These are phyloP conservation scores for Cantharis rufa DNA, from an alignment of 2,888 invertebrate species.

Conservation along the genomic window DNA sequence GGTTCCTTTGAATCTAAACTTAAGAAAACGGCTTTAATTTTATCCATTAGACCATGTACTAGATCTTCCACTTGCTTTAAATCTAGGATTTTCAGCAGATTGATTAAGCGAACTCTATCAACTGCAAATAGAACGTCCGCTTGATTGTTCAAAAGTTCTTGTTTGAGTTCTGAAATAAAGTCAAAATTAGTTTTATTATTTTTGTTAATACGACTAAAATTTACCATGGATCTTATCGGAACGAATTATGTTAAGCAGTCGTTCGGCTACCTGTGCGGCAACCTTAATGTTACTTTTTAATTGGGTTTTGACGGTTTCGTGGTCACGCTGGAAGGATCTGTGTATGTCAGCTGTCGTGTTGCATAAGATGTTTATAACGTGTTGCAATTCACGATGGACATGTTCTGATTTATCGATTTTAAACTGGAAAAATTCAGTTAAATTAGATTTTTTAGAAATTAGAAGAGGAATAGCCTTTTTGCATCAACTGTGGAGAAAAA, in stretches of 20 bases:
- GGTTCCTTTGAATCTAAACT: background rate
- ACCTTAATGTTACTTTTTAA: background rate
- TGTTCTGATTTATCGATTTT: background rate
- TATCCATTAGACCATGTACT: background rate
- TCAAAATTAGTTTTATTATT: background rate
- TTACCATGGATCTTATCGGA: background rate
- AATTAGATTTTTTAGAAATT: background rate
- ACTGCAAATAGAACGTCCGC: background rate
- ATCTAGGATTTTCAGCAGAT: background rate
- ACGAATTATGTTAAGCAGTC: background rate
- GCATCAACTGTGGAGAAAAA: no score
- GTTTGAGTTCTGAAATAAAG: background rate
- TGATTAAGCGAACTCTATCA: no score
- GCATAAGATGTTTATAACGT: background rate
- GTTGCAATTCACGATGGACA: no score
- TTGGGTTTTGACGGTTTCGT: background rate
- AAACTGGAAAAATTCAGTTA: background rate
- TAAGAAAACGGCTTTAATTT: background rate
- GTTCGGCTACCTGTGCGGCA: background rate
- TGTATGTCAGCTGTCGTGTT: background rate
- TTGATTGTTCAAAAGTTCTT: background rate
- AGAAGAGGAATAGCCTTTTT: no score
- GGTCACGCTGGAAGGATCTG: background rate
- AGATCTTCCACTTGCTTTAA: background rate
- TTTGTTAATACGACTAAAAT: background rate